These are phyloP conservation scores for Megaustenia siamemsis DNA, from an alignment of 2,888 invertebrate genomes.

Conservation along the genomic window DNA sequence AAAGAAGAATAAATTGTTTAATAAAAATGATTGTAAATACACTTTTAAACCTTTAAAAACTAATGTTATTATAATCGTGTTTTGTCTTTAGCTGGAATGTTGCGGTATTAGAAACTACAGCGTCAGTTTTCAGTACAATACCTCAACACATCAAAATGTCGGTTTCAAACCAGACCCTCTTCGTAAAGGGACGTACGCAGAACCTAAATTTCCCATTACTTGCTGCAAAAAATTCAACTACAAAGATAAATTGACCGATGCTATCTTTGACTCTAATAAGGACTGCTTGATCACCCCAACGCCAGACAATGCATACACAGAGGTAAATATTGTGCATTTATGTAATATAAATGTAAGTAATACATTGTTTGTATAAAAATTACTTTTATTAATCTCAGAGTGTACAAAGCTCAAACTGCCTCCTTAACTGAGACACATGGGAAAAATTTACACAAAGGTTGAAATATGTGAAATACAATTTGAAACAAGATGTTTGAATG, in stretches of 20 bases:
- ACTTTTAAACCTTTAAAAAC: no score
- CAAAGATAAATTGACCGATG: not conserved
- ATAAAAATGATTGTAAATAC: no score
- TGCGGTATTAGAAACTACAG: conserved; percentile 37
- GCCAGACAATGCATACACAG: not conserved
- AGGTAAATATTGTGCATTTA: conserved; percentile 9
- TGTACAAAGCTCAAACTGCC: no score
- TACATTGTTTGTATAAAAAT: no score
- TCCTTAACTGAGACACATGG: no score
- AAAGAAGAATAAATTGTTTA: no score
- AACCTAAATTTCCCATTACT: conserved; percentile 22
- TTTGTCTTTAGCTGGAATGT: conserved; percentile 36
- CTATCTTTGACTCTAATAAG: not conserved
- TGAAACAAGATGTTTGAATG: no score
- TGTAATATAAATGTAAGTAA: not conserved
- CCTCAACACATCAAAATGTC: not conserved
- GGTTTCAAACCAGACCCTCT: not conserved
- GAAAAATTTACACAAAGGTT: no score
- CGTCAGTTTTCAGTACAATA: not conserved
- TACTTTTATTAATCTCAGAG: no score
- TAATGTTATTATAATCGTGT: not conserved
- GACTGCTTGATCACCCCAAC: not conserved
- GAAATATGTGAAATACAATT: no score
- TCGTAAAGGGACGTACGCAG: no score
- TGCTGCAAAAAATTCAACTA: conserved; percentile 45